Conservation (phyloP, 2,797 vertebrate genomes). For the Pampus argenteus region DNA sequence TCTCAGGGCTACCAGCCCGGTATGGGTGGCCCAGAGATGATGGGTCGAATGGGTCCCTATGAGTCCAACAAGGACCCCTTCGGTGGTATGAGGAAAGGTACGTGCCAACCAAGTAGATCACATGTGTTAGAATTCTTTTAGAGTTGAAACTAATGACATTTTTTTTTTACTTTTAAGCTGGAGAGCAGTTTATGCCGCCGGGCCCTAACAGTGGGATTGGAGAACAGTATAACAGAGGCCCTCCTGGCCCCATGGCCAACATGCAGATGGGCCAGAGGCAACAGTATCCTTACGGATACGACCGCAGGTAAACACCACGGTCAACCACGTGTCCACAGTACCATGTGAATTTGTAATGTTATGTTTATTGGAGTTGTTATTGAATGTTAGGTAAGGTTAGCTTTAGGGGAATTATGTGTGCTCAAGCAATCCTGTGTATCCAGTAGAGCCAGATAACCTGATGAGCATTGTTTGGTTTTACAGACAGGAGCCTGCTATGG, state of each 20-base stretch:
- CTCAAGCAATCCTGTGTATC: not conserved
- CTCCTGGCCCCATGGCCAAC: constrained; percentile 90
- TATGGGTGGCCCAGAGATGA: constrained; percentile 94
- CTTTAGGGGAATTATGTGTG: not conserved
- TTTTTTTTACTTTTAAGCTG: constrained; percentile 74
- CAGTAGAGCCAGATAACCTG: not conserved
- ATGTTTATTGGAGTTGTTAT: not conserved
- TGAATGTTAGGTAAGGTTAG: not conserved
- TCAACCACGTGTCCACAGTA: not conserved
- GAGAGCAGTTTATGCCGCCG: constrained; percentile 97
- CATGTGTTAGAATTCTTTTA: not conserved
- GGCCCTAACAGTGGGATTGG: constrained; percentile 93
- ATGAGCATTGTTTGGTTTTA: constrained; percentile 10
- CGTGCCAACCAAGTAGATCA: not conserved
- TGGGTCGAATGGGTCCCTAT: constrained; percentile 93
- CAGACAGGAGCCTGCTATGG: constrained; percentile 93
- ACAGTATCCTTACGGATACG: constrained; percentile 96
- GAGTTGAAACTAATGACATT: constrained; percentile 6
- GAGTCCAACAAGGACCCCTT: constrained; percentile 98
- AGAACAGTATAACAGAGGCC: constrained; percentile 93
- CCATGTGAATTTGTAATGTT: not conserved
- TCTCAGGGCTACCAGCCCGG: constrained; percentile 94
- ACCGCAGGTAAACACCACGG: constrained; percentile 87
- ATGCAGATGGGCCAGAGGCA: constrained; percentile 95
- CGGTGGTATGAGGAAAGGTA: constrained; percentile 98